phyloP scores from a whole-genome alignment of 1,140 invertebrate genomes.

The Drosophila tani region DNA sequence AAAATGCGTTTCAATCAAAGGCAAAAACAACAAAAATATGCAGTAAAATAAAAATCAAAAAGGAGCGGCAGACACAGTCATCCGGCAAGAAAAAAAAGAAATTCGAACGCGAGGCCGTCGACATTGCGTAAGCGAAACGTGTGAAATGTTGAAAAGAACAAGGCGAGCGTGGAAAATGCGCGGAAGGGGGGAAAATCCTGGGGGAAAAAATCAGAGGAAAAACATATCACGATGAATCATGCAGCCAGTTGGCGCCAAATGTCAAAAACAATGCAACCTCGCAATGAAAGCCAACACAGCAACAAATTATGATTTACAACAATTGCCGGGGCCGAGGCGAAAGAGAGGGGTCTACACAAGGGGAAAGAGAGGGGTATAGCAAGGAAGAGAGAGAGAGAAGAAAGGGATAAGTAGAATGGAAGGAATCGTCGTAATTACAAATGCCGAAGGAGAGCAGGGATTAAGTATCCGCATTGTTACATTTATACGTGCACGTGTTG shows the following conservation, averaged over 20 bases:
- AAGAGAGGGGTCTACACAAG: neutral
- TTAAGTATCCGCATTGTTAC: conserved; percentile 49
- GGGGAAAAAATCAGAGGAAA: conserved; percentile 27
- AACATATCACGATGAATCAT: conserved; percentile 70
- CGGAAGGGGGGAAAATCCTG: neutral
- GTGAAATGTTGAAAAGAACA: conserved; percentile 39
- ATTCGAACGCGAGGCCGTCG: conserved; percentile 24
- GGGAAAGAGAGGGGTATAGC: neutral
- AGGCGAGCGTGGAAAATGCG: conserved; percentile 19
- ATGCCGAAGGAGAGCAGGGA: conserved; percentile 30
- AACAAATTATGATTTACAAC: conserved; percentile 73
- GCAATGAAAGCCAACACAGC: conserved; percentile 37
- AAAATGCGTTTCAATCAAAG: conserved; percentile 75
- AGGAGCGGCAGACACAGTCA: conserved; percentile 21
- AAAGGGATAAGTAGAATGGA: conserved; percentile 22
- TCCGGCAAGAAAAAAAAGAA: neutral
- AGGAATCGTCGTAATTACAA: conserved; percentile 72
- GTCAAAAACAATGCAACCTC: conserved; percentile 74
- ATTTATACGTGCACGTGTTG: conserved; percentile 49
- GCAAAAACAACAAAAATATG: conserved; percentile 18
- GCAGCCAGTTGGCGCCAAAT: conserved; percentile 80
- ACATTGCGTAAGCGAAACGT: conserved; percentile 72
- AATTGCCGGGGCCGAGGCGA: conserved; percentile 21
- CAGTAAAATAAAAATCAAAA: conserved; percentile 22
- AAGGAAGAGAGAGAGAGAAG: neutral